Conservation (phyloP, 2,888 invertebrate species). For the Brenthis daphne region DNA sequence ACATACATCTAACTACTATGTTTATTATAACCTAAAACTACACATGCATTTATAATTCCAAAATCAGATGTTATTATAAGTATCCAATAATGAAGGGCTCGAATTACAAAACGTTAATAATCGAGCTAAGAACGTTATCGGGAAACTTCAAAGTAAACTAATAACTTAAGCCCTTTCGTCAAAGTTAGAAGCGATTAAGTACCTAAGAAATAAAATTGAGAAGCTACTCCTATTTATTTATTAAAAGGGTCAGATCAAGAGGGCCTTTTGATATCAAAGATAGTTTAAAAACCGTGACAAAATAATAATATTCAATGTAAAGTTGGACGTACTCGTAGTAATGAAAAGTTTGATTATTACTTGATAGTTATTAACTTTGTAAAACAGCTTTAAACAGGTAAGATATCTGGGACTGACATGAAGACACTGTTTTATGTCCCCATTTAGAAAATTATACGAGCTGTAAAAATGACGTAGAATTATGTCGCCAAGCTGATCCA, state of each 20-base stretch:
- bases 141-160: conserved; percentile 18
- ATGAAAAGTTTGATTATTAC: background rate
- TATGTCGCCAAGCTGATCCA: conserved; percentile 23
- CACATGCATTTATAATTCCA: background rate
- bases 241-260: conserved; percentile 10
- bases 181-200: background rate
- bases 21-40: too few species aligned
- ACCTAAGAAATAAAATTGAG: conserved; percentile 7
- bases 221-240: background rate
- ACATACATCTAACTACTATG: too few species aligned
- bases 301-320: conserved; percentile 2
- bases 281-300: background rate
- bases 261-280: background rate
- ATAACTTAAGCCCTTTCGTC: conserved; percentile 16
- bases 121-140: conserved; percentile 5
- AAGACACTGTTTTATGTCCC: conserved; percentile 24
- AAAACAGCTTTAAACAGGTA: conserved; percentile 7
- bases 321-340: background rate
- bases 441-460: conserved; percentile 33
- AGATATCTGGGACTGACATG: conserved; percentile 20
- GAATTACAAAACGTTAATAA: background rate
- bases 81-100: background rate
- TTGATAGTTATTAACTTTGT: background rate
- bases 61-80: background rate
- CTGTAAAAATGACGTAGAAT: conserved; percentile 28